Percentiles rank a stretch among this genome's conserved stretches.
These are phyloP conservation scores for Chromis chromis DNA, from an alignment of 2,797 vertebrate genomes.

Conservation along the genomic window DNA sequence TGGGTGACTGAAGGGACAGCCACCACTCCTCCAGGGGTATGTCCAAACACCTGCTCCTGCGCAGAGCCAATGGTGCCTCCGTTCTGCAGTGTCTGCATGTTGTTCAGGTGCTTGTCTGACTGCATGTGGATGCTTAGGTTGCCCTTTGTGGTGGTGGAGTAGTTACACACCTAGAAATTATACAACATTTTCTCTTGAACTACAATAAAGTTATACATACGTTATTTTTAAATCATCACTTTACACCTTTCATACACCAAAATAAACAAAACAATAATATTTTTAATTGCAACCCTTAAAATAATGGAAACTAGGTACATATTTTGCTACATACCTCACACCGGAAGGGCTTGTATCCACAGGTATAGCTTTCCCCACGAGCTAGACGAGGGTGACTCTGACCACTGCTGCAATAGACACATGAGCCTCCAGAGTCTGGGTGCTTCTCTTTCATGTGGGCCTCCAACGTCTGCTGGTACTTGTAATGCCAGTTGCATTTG, in stretches of 20 bases:
- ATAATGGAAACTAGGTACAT: background rate
- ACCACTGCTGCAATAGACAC: conserved; percentile 94
- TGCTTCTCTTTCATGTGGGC: conserved; percentile 99
- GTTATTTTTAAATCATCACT: background rate
- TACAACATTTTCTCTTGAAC: conserved; percentile 32
- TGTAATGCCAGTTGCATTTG: conserved; percentile 99
- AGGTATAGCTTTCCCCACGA: conserved; percentile 98
- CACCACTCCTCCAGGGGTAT: conserved; percentile 89
- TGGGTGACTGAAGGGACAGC: conserved; percentile 88
- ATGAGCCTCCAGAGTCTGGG: conserved; percentile 95
- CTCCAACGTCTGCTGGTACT: conserved; percentile 99
- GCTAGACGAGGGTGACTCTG: conserved; percentile 97
- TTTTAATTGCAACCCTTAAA: background rate
- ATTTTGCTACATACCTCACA: conserved; percentile 87
- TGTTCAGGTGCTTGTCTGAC: conserved; percentile 99
- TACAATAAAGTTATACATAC: conserved; percentile 20
- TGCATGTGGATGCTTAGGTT: conserved; percentile 99
- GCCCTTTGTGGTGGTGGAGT: conserved; percentile 99
- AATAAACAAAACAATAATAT: conserved; percentile 5
- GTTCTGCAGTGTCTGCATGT: conserved; percentile 99
- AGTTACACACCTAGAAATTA: conserved; percentile 91
- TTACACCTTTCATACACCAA: background rate
- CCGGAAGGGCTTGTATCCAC: conserved; percentile 99
- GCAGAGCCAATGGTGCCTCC: conserved; percentile 87
- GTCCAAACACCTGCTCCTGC: conserved; percentile 95